These are phyloP conservation scores for Gopherus flavomarginatus DNA, from an alignment of 2,113 vertebrate genomes.

Conservation along the genomic window DNA sequence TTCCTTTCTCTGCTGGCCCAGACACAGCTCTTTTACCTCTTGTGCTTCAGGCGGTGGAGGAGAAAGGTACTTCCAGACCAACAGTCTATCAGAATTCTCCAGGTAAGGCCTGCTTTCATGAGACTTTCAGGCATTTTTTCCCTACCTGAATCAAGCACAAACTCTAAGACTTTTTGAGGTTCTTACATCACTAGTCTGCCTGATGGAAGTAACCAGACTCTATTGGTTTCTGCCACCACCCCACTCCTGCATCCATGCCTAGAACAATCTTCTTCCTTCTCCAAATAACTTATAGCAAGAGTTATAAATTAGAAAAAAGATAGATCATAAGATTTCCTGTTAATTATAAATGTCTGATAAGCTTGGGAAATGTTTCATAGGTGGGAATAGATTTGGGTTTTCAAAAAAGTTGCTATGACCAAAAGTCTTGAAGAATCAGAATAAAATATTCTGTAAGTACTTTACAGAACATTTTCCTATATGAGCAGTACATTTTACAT, in stretches of 20 bases:
- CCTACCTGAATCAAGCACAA: constrained; percentile 37
- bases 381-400: not conserved
- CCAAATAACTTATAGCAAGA: not conserved
- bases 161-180: constrained; percentile 53
- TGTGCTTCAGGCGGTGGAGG: not conserved
- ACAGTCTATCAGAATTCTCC: not conserved
- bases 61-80: not conserved
- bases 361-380: constrained; percentile 23
- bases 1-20: not conserved
- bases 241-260: not conserved
- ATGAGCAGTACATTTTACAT: constrained; percentile 8
- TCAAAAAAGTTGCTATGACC: not conserved
- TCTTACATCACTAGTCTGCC: not conserved
- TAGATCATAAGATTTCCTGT: constrained; percentile 43
- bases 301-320: constrained; percentile 10
- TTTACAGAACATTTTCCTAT: not conserved
- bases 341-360: constrained; percentile 53
- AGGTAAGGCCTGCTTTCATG: constrained; percentile 15
- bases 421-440: not conserved
- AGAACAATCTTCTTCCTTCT: not conserved
- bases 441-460: not conserved
- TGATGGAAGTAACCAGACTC: constrained; percentile 9
- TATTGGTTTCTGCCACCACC: not conserved
- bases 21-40: not conserved
- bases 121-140: constrained; percentile 14